phyloP scores from a whole-genome alignment of 2,888 invertebrate genomes.

The Aspidapion aeneum region DNA sequence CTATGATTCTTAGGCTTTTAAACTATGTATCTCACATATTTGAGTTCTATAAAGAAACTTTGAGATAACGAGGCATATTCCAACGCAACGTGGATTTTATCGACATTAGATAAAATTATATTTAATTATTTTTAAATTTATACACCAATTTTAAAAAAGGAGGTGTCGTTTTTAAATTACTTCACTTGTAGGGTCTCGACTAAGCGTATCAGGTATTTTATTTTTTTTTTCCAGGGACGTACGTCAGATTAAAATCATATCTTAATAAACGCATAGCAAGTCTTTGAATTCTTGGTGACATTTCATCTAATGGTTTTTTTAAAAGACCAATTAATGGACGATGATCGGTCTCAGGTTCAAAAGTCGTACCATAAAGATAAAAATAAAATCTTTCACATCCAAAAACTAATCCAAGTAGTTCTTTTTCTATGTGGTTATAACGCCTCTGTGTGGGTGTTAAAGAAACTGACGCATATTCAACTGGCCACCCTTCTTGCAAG shows the following conservation, averaged over 20 bases:
- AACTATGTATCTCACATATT: too few relatives aligned
- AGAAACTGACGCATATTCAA: constrained; percentile 24
- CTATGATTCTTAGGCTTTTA: too few relatives aligned
- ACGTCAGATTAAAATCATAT: constrained; percentile 22
- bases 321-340: constrained; percentile 24
- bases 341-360: constrained; percentile 27
- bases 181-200: constrained; percentile 10
- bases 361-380: constrained; percentile 22
- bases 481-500: constrained; percentile 18
- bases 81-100: too few relatives aligned
- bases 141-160: too few relatives aligned
- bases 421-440: constrained; percentile 34
- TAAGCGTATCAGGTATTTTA: constrained; percentile 21
- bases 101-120: too few relatives aligned
- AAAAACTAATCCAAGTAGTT: constrained; percentile 31
- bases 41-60: too few relatives aligned
- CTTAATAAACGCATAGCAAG: constrained; percentile 22
- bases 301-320: constrained; percentile 28
- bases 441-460: constrained; percentile 24
- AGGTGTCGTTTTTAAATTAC: too few relatives aligned
- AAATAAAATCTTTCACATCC: constrained; percentile 28
- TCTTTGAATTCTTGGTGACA: constrained; percentile 26
- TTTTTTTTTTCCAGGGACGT: constrained; percentile 25
- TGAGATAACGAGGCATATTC: too few relatives aligned
- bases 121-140: too few relatives aligned